phyloP scores from a whole-genome alignment of 2,113 vertebrate genomes.

The Callopanchax toddi region DNA sequence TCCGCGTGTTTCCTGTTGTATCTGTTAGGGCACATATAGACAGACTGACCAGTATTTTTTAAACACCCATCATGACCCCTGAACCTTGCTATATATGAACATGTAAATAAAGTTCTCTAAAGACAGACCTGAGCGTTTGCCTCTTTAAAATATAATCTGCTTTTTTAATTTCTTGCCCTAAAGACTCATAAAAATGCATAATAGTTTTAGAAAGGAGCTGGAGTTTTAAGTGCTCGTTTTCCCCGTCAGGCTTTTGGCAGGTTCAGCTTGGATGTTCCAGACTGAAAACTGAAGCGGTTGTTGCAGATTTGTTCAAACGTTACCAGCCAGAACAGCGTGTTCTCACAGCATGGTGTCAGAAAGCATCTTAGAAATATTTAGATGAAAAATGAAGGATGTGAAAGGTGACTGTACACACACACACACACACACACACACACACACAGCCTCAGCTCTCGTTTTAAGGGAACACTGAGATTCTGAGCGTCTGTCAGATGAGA shows the following conservation, averaged over 20 bases:
- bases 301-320: conserved; percentile 43
- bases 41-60: conserved; percentile 72
- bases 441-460: not conserved
- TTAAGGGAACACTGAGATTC: conserved; percentile 6
- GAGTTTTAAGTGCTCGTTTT: not conserved
- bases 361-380: conserved; percentile 37
- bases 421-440: not conserved
- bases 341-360: conserved; percentile 12
- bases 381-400: conserved; percentile 34
- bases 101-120: conserved; percentile 83
- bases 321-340: conserved; percentile 18
- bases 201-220: not conserved
- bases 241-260: conserved; percentile 7
- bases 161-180: not conserved
- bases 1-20: conserved; percentile 59
- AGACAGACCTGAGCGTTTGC: conserved; percentile 34
- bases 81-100: conserved; percentile 78
- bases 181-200: not conserved
- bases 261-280: conserved; percentile 21
- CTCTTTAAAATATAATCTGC: not conserved
- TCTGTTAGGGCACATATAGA: conserved; percentile 73
- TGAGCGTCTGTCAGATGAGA: not conserved
- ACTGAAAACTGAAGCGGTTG: conserved; percentile 22
- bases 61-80: conserved; percentile 66
- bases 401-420: conserved; percentile 15